These are phyloP conservation scores for Oscheius sp. DNA, from an alignment of 2,888 invertebrate species.

Conservation along the genomic window DNA sequence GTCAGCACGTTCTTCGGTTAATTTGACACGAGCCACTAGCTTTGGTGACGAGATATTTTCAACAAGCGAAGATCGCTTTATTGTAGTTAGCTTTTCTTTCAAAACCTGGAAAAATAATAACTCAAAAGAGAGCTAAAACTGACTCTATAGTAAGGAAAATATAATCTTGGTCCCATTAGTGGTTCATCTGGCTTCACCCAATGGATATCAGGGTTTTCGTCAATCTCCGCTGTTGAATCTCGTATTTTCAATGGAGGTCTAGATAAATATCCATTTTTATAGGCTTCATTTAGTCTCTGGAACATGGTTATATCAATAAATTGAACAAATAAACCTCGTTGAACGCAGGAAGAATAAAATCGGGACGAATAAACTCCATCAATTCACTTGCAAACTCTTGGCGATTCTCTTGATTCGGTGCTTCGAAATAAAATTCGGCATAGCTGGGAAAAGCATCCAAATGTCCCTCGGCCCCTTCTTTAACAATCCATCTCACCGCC, in stretches of 20 bases:
- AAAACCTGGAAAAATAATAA: background rate
- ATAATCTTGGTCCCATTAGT: constrained; percentile 81
- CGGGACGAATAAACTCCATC: constrained; percentile 78
- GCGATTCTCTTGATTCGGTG: constrained; percentile 70
- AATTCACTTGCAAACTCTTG: constrained; percentile 71
- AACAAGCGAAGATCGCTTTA: background rate
- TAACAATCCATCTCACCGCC: constrained; percentile 88
- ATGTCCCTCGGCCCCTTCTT: constrained; percentile 73
- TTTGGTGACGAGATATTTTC: background rate
- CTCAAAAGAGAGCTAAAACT: background rate
- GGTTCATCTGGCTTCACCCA: constrained; percentile 43
- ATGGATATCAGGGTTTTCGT: constrained; percentile 53
- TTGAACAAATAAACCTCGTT: constrained; percentile 38
- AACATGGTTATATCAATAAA: background rate
- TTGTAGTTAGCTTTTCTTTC: background rate
- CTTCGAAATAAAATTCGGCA: constrained; percentile 3
- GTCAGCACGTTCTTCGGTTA: constrained; percentile 13
- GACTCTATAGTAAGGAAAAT: constrained; percentile 90
- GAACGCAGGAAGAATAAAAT: constrained; percentile 87
- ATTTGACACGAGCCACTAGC: constrained; percentile 12
- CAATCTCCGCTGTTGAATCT: constrained; percentile 16
- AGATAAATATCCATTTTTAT: constrained; percentile 17
- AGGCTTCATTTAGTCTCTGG: constrained; percentile 30
- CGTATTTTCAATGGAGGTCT: constrained; percentile 16
- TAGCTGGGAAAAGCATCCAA: constrained; percentile 28